Evolutionary conservation across 2,797 vertebrate species (phyloP).

Genomic region (Hoplostethus mediterraneus): DNA sequence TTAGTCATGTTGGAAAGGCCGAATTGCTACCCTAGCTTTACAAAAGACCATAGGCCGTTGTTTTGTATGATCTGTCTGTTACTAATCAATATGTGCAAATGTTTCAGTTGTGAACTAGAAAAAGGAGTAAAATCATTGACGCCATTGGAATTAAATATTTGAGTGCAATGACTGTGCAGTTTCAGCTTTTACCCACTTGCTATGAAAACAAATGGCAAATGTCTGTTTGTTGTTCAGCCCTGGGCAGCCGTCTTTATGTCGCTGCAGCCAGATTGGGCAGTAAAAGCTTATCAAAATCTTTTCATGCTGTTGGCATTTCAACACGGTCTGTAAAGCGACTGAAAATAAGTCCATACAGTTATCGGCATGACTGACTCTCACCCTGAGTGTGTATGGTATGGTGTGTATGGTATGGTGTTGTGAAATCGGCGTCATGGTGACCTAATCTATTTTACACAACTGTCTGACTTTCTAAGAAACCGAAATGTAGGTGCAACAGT

Average conservation of each 20-base stretch:
- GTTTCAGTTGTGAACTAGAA: too few species aligned
- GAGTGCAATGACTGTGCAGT: too few species aligned
- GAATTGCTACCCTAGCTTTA: too few species aligned
- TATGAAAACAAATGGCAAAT: neutral
- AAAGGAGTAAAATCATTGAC: too few species aligned
- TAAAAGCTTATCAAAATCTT: neutral
- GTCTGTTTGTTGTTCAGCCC: neutral
- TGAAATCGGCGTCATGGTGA: neutral
- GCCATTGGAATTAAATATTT: too few species aligned
- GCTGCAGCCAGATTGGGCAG: conserved; percentile 13
- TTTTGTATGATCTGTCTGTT: too few species aligned
- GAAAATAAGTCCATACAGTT: neutral
- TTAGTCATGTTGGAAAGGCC: too few species aligned
- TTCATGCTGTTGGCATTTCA: neutral
- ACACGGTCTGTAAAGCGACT: neutral
- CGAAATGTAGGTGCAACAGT: neutral
- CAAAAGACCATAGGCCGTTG: too few species aligned
- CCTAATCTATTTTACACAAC: neutral
- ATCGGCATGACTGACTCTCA: too few species aligned
- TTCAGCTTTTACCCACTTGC: neutral
- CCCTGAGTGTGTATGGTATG: too few species aligned
- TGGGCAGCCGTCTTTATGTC: conserved; percentile 3
- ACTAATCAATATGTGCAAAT: too few species aligned
- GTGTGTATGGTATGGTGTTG: too few species aligned
- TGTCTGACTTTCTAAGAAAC: neutral